These are phyloP conservation scores for Semnopithecus entellus DNA, from an alignment of 2,113 vertebrate genomes.

Conservation along the genomic window DNA sequence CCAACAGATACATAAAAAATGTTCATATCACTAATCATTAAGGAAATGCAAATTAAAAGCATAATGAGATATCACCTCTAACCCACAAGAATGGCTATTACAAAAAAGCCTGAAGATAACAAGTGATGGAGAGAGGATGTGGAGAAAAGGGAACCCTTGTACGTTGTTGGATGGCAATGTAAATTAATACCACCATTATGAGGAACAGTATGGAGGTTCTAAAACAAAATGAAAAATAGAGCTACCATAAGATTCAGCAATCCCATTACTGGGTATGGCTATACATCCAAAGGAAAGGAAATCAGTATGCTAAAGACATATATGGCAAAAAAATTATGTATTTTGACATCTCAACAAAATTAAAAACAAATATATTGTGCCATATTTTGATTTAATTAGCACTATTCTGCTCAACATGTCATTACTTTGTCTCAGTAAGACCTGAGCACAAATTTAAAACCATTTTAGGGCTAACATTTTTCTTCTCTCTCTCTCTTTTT, in stretches of 20 bases:
- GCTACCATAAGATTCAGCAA: not conserved
- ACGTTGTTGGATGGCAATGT: not conserved
- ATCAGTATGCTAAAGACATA: not conserved
- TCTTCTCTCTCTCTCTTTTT: no score
- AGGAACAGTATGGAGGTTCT: not conserved
- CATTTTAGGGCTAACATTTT: not conserved
- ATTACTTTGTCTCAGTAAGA: not conserved
- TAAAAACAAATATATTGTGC: not conserved
- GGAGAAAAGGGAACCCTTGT: not conserved
- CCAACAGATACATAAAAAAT: not conserved
- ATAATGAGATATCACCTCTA: not conserved
- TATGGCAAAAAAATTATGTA: not conserved
- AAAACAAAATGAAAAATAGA: not conserved
- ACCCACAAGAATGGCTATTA: not conserved
- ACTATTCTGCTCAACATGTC: not conserved
- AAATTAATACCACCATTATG: not conserved
- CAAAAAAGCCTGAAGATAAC: not conserved
- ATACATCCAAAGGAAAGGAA: not conserved
- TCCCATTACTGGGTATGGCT: not conserved
- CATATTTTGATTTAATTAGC: not conserved
- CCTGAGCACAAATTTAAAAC: not conserved
- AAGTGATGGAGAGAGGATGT: not conserved
- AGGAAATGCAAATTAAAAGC: not conserved
- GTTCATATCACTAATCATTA: not conserved
- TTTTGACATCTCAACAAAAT: slow-evolving; percentile 7